A percentile compares a stretch with the other conserved stretches of the same genome.
These are phyloP conservation scores for Semaprochilodus insignis DNA, from an alignment of 2,797 vertebrate species.

Conservation along the genomic window DNA sequence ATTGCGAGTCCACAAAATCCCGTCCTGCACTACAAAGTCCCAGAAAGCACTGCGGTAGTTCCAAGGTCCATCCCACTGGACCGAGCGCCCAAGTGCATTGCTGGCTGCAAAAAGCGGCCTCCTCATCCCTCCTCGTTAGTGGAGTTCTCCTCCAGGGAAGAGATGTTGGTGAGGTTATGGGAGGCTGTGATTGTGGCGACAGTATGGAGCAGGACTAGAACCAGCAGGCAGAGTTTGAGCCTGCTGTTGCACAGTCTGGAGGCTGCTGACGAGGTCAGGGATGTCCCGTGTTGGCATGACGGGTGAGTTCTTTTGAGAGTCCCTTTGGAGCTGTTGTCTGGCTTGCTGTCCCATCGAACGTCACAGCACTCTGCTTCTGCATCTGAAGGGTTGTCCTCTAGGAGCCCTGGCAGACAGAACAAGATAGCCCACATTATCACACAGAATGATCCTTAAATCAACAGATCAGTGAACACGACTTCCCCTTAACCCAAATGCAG, in stretches of 20 bases:
- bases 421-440: slow-evolving; percentile 12
- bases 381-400: slow-evolving; percentile 91
- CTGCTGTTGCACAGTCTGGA: slow-evolving; percentile 95
- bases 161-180: slow-evolving; percentile 89
- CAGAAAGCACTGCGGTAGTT: slow-evolving; percentile 67
- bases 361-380: slow-evolving; percentile 96
- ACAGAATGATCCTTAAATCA: neutral
- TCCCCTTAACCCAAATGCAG: too few species aligned
- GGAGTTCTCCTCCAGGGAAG: slow-evolving; percentile 90
- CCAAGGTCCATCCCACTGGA: slow-evolving; percentile 46
- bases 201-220: slow-evolving; percentile 96
- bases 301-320: slow-evolving; percentile 88
- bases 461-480: neutral
- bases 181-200: slow-evolving; percentile 94
- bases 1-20: slow-evolving; percentile 70
- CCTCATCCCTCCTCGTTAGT: slow-evolving; percentile 88
- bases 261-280: slow-evolving; percentile 91
- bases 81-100: slow-evolving; percentile 18
- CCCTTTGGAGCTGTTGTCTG: slow-evolving; percentile 86
- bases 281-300: slow-evolving; percentile 90
- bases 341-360: slow-evolving; percentile 90
- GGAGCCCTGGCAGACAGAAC: slow-evolving; percentile 84
- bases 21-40: slow-evolving; percentile 61
- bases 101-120: slow-evolving; percentile 59
- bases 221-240: slow-evolving; percentile 96